Evolutionary conservation across 2,113 vertebrate genomes (phyloP).

Genomic region (Apeltes quadracus): DNA sequence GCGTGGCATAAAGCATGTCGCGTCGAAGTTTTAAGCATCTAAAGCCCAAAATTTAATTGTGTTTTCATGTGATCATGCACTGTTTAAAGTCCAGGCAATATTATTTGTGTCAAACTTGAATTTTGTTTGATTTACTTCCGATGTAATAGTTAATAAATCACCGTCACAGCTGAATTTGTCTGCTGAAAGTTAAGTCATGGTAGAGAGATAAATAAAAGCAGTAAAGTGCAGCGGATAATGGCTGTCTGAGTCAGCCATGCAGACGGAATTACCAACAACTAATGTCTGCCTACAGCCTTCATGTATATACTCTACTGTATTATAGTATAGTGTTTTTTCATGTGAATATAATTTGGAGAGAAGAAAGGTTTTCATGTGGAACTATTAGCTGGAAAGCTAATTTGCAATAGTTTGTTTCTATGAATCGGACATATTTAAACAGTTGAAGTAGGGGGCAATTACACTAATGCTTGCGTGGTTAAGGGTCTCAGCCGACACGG

Average conservation of each 20-base stretch:
- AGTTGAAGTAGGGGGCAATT: conserved; percentile 24
- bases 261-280: too few relatives aligned
- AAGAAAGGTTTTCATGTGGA: conserved; percentile 5
- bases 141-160: conserved; percentile 35
- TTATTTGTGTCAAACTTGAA: conserved; percentile 1
- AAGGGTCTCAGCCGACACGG: conserved; percentile 27
- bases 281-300: too few relatives aligned
- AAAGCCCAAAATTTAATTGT: not conserved
- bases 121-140: not conserved
- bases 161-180: not conserved
- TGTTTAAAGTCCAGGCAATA: not conserved
- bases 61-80: not conserved
- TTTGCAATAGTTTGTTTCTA: conserved; percentile 47
- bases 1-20: too few relatives aligned
- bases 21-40: not conserved
- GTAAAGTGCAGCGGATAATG: conserved; percentile 20
- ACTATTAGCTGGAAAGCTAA: conserved; percentile 38
- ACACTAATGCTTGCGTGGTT: conserved; percentile 27
- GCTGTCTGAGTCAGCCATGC: conserved; percentile 25
- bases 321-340: conserved; percentile 2
- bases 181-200: conserved; percentile 11
- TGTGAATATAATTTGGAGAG: conserved; percentile 12
- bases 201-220: conserved; percentile 42
- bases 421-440: conserved; percentile 25
- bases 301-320: too few relatives aligned